Percentiles rank a stretch among this genome's conserved stretches.
phyloP scores from a whole-genome alignment of 2,797 vertebrate genomes.

The Knipowitschia caucasica region DNA sequence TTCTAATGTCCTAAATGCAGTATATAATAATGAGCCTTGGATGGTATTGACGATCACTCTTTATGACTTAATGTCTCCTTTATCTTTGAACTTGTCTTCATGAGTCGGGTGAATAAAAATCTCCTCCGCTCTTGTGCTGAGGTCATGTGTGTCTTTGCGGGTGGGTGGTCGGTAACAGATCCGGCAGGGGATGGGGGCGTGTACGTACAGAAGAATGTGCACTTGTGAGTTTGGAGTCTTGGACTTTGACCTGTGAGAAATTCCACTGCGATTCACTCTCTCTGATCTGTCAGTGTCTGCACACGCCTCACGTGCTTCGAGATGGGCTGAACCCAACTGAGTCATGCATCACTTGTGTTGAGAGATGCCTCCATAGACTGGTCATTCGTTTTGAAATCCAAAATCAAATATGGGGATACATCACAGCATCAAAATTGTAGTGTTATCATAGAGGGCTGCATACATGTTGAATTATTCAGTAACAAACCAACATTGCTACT shows the following conservation, averaged over 20 bases:
- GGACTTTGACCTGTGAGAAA: constrained; percentile 38
- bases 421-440: too few species aligned
- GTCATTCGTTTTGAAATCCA: too few species aligned
- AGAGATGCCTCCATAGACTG: background rate
- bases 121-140: background rate
- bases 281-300: constrained; percentile 10
- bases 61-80: too few species aligned
- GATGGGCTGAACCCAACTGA: background rate
- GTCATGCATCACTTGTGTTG: constrained; percentile 6
- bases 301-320: background rate
- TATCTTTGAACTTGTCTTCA: background rate
- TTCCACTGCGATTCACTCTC: constrained; percentile 23
- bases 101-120: constrained; percentile 4
- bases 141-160: constrained; percentile 36
- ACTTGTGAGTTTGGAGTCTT: constrained; percentile 11
- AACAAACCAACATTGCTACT: too few species aligned
- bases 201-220: constrained; percentile 19
- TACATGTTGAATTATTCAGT: too few species aligned
- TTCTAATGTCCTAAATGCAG: too few species aligned
- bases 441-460: too few species aligned
- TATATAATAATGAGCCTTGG: too few species aligned
- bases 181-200: constrained; percentile 3
- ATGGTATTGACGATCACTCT: too few species aligned
- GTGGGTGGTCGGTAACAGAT: constrained; percentile 45
- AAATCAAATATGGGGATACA: background rate